phyloP scores from a whole-genome alignment of 2,888 invertebrate species.

The Zele albiditarsus region DNA sequence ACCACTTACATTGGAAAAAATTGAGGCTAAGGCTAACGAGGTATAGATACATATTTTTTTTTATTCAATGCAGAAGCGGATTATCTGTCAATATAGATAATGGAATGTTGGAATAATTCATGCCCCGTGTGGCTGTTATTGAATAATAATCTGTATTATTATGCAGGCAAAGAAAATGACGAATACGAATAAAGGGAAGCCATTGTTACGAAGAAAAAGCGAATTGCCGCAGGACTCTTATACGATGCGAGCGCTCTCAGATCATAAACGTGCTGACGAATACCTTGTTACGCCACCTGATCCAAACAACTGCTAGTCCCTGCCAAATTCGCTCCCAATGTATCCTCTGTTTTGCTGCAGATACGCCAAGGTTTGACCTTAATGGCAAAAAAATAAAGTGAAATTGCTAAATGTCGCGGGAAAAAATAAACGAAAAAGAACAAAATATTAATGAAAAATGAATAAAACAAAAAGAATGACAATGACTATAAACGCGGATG shows the following conservation, averaged over 20 bases:
- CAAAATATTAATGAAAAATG: background rate
- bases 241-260: constrained; percentile 92
- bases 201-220: constrained; percentile 93
- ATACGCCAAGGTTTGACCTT: constrained; percentile 57
- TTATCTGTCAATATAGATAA: background rate
- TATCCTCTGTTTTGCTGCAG: constrained; percentile 68
- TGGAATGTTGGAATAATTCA: background rate
- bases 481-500: constrained; percentile 45
- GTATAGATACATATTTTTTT: constrained; percentile 70
- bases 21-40: constrained; percentile 86
- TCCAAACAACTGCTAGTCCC: constrained; percentile 89
- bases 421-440: background rate
- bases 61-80: background rate
- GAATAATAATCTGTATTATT: constrained; percentile 18
- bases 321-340: constrained; percentile 66
- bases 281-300: constrained; percentile 90
- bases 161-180: constrained; percentile 65
- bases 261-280: constrained; percentile 94
- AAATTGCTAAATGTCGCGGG: constrained; percentile 4
- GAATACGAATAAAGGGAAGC: constrained; percentile 80
- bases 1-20: constrained; percentile 80
- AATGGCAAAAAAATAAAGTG: background rate
- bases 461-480: background rate
- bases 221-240: constrained; percentile 95
- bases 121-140: background rate